A percentile compares a stretch with the other conserved stretches of the same genome.
Evolutionary conservation across 2,113 vertebrate species (phyloP).

Genomic region (Halcyon malimbica): DNA sequence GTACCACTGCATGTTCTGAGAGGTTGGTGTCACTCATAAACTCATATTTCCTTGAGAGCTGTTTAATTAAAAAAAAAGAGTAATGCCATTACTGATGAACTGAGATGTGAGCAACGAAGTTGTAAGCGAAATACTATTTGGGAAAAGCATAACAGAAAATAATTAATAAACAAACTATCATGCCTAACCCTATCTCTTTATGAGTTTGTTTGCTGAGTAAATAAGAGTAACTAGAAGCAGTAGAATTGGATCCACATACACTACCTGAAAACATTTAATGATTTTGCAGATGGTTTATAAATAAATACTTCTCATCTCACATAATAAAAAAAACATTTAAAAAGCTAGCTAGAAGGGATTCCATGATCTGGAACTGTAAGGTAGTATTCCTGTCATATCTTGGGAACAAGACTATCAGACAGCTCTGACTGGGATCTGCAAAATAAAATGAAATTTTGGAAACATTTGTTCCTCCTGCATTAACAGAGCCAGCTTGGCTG

Average conservation of each 20-base stretch:
- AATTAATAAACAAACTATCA: neutral
- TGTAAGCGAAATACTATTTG: neutral
- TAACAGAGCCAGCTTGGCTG: neutral
- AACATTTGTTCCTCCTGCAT: neutral
- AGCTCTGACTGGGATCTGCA: neutral
- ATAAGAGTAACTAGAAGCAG: neutral
- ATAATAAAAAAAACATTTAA: neutral
- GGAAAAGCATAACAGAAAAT: neutral
- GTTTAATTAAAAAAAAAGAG: conserved; percentile 4
- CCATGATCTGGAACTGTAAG: neutral
- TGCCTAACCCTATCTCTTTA: neutral
- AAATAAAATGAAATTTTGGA: neutral
- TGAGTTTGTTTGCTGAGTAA: neutral
- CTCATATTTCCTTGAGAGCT: conserved; percentile 95
- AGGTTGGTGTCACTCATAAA: conserved; percentile 98
- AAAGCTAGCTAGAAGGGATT: neutral
- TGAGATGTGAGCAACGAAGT: neutral
- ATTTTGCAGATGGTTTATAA: neutral
- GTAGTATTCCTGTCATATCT: neutral
- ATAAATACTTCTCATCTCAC: neutral
- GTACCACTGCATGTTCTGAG: conserved; percentile 76
- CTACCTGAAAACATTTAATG: neutral
- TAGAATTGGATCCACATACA: neutral
- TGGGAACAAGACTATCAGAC: neutral
- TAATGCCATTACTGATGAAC: neutral